Percentiles rank a stretch among this genome's conserved stretches.
Evolutionary conservation across 2,113 vertebrate species (phyloP).

Genomic region (Pelodiscus sinensis): DNA sequence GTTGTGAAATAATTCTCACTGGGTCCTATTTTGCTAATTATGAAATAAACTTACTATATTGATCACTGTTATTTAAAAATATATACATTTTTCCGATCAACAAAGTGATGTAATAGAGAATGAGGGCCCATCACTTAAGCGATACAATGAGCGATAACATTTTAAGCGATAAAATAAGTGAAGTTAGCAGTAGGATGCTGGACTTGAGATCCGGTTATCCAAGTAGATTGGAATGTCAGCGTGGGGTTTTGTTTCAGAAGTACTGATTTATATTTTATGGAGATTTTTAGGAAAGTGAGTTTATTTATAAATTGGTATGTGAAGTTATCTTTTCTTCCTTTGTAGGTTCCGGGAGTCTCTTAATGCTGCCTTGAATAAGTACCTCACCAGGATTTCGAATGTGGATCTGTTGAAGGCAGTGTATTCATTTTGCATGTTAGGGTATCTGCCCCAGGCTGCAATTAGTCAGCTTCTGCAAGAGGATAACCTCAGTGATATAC

Average conservation of each 20-base stretch:
- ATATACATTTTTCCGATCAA: background rate
- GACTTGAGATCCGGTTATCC: background rate
- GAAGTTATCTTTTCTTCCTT: conserved; percentile 46
- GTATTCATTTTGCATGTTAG: conserved; percentile 82
- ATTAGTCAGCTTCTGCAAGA: conserved; percentile 84
- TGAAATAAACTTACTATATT: background rate
- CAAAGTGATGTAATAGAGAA: background rate
- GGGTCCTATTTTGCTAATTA: background rate
- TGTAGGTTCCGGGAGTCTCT: conserved; percentile 86
- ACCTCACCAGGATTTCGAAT: conserved; percentile 79
- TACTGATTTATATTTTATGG: background rate
- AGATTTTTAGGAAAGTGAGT: background rate
- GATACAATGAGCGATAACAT: no score
- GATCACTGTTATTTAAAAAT: background rate
- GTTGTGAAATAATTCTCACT: background rate
- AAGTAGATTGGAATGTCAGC: background rate
- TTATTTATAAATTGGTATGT: background rate
- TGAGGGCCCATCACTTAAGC: background rate
- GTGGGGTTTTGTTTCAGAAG: conserved; percentile 13
- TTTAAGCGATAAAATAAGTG: background rate
- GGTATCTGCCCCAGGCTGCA: conserved; percentile 79
- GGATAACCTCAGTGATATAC: conserved; percentile 71
- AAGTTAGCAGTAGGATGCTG: background rate
- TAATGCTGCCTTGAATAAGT: conserved; percentile 74
- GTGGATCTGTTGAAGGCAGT: conserved; percentile 77